Base-by-base conservation (phyloP, 2,797 vertebrate species). In the Acridotheres tristis region DNA sequence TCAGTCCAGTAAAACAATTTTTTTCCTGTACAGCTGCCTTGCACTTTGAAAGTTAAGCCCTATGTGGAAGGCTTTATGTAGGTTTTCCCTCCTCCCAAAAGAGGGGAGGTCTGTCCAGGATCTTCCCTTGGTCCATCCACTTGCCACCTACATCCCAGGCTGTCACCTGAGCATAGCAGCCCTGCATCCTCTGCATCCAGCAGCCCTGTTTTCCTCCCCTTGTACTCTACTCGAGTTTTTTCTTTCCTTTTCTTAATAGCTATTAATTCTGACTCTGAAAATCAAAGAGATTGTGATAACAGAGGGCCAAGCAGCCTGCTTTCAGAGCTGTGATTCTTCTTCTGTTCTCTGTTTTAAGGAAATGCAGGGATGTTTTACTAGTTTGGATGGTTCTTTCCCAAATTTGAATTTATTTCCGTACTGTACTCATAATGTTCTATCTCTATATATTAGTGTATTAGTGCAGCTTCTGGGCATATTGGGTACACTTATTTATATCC, bases 281-380 rank as follows among this genome's bases (percentile, higher is more conserved):
- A 61, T 82, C 22, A 54, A 63, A 54, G 5, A 16, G 2, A 4
- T 32, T 55, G 48, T 1, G 2, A 7, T 81, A 38, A 63, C 2
- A 2, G 15, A 6, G 0, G 1, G 13, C 27, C 3, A 13, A 38
- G 19, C 29, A 85, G 8, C 30, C 40, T 16, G 8, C 34, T 67
- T 74, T 45, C 53, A 45, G 73, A 59, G 11, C 32, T 36, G 12
- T 8, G 40, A 12, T 74, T 22, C 13, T 76, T 82, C 5, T 4
- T 67, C 17, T 53, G 5, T 42, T 16, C 23, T 88, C 32, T 19
- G 0, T 57, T 94, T 85, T 40, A 84, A 66, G 2, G 1, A 89
- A 84, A n/a, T 29, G 10, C 25, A 32, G 55, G 82, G 40, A 58
- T 72, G 13, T 5, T 72, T 48, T 78, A 51, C 16, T 21, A 14